Evolutionary conservation across 2,888 invertebrate genomes (phyloP).

Genomic region (Agrochola litura): DNA sequence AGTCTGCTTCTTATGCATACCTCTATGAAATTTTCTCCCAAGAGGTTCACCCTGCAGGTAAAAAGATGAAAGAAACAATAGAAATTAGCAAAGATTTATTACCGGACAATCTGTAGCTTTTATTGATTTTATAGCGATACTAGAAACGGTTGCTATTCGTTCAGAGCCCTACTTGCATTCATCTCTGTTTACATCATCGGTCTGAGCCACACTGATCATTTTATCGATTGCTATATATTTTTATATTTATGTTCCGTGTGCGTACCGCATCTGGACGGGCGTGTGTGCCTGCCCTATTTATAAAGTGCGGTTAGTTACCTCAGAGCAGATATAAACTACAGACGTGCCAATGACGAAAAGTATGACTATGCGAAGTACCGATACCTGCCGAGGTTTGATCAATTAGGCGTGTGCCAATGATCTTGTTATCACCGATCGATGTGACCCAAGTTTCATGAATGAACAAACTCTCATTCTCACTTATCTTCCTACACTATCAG

Average conservation of each 20-base stretch:
- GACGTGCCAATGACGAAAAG: slow-evolving; percentile 65
- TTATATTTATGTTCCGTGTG: slow-evolving; percentile 76
- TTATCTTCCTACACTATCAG: not conserved
- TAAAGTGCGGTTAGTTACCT: slow-evolving; percentile 81
- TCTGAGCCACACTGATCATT: slow-evolving; percentile 78
- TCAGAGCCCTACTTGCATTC: slow-evolving; percentile 64
- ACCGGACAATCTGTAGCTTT: slow-evolving; percentile 27
- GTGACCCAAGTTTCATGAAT: slow-evolving; percentile 56
- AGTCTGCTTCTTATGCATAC: not conserved
- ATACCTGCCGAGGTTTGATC: slow-evolving; percentile 51
- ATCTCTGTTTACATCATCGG: slow-evolving; percentile 79
- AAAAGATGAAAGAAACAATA: slow-evolving; percentile 11
- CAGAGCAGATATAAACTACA: slow-evolving; percentile 73
- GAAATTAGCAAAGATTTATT: slow-evolving; percentile 26
- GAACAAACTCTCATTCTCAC: slow-evolving; percentile 15
- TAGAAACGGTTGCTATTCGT: slow-evolving; percentile 49
- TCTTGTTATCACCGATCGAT: slow-evolving; percentile 56
- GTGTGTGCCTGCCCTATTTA: slow-evolving; percentile 83
- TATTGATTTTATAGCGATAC: slow-evolving; percentile 35
- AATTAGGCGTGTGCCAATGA: slow-evolving; percentile 64
- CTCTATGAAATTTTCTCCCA: not conserved
- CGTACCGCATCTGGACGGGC: slow-evolving; percentile 80
- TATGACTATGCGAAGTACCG: slow-evolving; percentile 56
- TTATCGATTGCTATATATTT: slow-evolving; percentile 81
- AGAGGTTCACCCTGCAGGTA: not conserved